Percentiles rank a stretch among this genome's conserved stretches.
Conservation (phyloP, 2,888 invertebrate genomes). For the Mesorhabditis spiculigera region DNA sequence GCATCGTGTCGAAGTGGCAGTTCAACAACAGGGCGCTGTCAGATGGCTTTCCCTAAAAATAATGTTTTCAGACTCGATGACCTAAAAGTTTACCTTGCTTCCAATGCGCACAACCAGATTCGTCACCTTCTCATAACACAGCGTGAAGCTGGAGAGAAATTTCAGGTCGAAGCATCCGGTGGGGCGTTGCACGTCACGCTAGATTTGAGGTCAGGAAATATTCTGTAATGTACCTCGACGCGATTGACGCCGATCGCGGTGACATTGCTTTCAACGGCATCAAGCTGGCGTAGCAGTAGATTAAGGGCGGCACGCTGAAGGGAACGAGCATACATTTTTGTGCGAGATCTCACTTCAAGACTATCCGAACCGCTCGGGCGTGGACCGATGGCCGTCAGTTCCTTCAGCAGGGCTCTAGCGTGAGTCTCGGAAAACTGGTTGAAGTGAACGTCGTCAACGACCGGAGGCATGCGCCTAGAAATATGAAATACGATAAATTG, state of each 20-base stretch:
- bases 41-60: conserved; percentile 59
- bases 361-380: conserved; percentile 51
- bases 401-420: conserved; percentile 42
- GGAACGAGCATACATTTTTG: background rate
- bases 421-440: conserved; percentile 34
- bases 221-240: conserved; percentile 21
- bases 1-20: conserved; percentile 85
- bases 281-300: background rate
- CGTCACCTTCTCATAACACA: conserved; percentile 71
- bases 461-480: conserved; percentile 31
- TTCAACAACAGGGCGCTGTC: conserved; percentile 72
- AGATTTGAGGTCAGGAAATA: background rate
- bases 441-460: conserved; percentile 18
- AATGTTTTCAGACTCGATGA: background rate
- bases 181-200: conserved; percentile 66
- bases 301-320: background rate
- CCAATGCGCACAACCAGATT: conserved; percentile 21
- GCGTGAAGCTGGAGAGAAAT: conserved; percentile 77
- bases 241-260: conserved; percentile 22
- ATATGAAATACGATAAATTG: background rate
- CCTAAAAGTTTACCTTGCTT: background rate
- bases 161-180: conserved; percentile 75
- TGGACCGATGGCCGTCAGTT: conserved; percentile 47
- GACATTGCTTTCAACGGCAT: background rate
- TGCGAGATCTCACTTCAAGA: conserved; percentile 31